Base-by-base conservation (phyloP, 2,113 vertebrate species). In the Rhynchomys soricoides region DNA sequence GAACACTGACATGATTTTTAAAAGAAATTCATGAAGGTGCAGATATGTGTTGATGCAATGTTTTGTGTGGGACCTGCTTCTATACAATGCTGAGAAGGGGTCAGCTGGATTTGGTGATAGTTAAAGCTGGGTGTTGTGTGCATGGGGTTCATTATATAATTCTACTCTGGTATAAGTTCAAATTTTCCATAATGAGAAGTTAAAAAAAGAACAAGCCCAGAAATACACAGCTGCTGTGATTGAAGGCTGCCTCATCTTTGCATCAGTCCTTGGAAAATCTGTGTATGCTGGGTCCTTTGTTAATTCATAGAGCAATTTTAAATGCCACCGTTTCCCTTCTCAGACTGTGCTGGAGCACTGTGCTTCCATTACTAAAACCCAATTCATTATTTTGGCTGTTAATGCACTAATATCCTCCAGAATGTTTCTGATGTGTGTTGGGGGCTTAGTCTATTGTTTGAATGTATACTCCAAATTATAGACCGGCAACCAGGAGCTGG, bases 81-180 rank as follows among this genome's bases (percentile, higher is more conserved):
- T 50, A 75, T 40, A 5, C 45, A 52, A 17, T 70, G 52, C 5
- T 74, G 70, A 85, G 70, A 81, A 66, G 17, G 10, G 13, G 37
- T 22, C 64, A 48, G 19, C 73, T 77, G 59, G 52, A 70, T 8
- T 17, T 85, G 34, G 19, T 48, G 40, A 75, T 40, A 91, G 40
- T 68, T 85, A 70, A 82, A 90, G 34, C 40, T 37, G 74, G 34
- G 71, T 79, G 24, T 57, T 78, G 15, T 57, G 17, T 71, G 48
- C 57, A 86, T 3, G 57, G 64, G 0, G 43, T n/a, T 97, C n/a
- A 86, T 94, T n/a, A 59, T 57, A 57, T 26, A 70, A 43, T 86
- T 94, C 22, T 89, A 40, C 48, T 95, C 77, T 83, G 43, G n/a
- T 57, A 5, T 70, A 75, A 92, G n/a, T 94, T 96, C 37, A 91